Evolutionary conservation across 35 echinoderm and acorn worm genomes (phyloP).

Genomic region (Strongylocentrotus purpuratus): DNA sequence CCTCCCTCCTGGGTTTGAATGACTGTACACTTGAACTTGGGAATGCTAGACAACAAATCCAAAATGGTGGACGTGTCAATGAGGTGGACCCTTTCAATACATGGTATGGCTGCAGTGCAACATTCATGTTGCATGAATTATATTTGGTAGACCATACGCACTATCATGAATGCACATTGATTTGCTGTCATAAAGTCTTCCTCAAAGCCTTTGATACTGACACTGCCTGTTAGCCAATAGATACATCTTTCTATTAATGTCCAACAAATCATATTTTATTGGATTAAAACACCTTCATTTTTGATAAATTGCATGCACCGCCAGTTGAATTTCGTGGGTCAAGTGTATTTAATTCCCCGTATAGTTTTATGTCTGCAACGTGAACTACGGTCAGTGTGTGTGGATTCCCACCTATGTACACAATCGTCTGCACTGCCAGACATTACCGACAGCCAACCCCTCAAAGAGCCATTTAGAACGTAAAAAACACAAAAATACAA

Average conservation of each 20-base stretch:
- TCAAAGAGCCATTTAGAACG: neutral
- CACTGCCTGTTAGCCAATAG: neutral
- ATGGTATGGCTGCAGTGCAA: slow-evolving; percentile 19
- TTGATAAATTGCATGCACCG: neutral
- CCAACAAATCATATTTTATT: neutral
- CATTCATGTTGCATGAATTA: slow-evolving; percentile 44
- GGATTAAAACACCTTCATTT: neutral
- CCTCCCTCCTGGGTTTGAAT: neutral
- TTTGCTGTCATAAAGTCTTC: neutral
- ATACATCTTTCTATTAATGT: neutral
- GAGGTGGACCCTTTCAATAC: slow-evolving; percentile 26
- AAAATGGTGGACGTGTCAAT: slow-evolving; percentile 43
- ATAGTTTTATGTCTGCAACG: slow-evolving; percentile 13
- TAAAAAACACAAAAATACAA: neutral
- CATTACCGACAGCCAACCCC: neutral
- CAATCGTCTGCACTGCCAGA: slow-evolving; percentile 12
- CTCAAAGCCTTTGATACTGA: neutral
- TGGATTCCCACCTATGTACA: slow-evolving; percentile 27
- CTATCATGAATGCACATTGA: neutral
- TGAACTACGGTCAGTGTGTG: slow-evolving; percentile 30
- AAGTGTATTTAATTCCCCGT: slow-evolving; percentile 15
- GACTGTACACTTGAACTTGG: slow-evolving; percentile 37
- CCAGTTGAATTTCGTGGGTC: slow-evolving; percentile 36
- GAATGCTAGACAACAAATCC: slow-evolving; percentile 27
- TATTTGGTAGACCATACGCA: neutral